Percentiles rank a stretch among this genome's conserved stretches.
These are phyloP conservation scores for Podarcis lilfordi DNA, from an alignment of 2,797 vertebrate genomes.

Conservation along the genomic window DNA sequence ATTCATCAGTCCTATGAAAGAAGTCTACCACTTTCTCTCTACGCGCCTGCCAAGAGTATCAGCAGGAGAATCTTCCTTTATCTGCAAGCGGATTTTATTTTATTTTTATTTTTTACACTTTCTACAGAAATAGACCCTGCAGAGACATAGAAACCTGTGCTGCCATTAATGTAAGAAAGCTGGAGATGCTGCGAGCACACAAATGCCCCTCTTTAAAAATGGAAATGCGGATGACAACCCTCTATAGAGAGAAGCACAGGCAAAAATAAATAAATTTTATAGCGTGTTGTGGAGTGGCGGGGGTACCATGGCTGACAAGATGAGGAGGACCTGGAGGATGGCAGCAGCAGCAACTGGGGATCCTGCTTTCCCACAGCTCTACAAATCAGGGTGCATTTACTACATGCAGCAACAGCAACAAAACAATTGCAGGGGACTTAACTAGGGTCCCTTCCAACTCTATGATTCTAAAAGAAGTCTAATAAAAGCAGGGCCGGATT, in stretches of 20 bases:
- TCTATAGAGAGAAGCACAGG: not conserved
- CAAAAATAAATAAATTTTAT: not conserved
- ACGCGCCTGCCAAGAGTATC: not conserved
- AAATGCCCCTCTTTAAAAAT: not conserved
- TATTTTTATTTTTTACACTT: not conserved
- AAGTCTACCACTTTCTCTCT: not conserved
- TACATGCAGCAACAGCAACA: no score
- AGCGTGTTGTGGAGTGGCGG: not conserved
- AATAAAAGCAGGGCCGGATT: no score
- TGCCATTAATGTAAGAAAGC: not conserved
- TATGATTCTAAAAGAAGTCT: no score
- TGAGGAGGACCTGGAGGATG: no score
- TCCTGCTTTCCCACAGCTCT: no score
- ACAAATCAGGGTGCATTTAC: no score
- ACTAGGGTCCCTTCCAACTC: no score
- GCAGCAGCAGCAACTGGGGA: no score
- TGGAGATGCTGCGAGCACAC: not conserved
- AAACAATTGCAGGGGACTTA: no score
- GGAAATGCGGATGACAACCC: not conserved
- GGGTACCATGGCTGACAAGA: no score
- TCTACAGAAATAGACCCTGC: not conserved
- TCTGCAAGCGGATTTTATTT: not conserved
- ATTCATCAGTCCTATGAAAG: slow-evolving; percentile 31
- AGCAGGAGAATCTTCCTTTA: not conserved
- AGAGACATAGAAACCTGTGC: not conserved